Conservation (phyloP, 2,113 vertebrate genomes). For the Oenanthe oenanthe region DNA sequence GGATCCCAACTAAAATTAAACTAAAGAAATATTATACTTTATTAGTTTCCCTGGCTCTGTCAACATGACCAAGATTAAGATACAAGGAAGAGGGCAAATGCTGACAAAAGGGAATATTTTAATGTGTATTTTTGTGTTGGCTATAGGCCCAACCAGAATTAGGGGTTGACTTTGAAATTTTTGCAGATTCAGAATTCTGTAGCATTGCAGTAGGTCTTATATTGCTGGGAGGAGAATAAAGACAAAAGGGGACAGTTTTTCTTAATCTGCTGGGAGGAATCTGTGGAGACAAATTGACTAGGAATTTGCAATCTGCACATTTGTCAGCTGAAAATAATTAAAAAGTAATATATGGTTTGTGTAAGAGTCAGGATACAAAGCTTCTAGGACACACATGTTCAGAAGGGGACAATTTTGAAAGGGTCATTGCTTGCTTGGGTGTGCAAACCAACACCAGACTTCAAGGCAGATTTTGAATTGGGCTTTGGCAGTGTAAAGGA, state of each 20-base stretch:
- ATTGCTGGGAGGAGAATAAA: neutral
- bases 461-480: neutral
- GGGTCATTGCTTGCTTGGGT: neutral
- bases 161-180: neutral
- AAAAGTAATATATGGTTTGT: neutral
- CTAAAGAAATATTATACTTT: neutral
- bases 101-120: neutral
- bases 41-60: neutral
- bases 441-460: neutral
- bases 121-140: neutral
- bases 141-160: neutral
- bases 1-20: neutral
- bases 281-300: neutral
- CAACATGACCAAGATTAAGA: neutral
- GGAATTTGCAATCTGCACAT: neutral
- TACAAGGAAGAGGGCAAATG: neutral
- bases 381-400: neutral
- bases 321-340: neutral
- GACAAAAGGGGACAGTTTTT: neutral
- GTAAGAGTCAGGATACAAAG: neutral
- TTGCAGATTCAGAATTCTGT: neutral
- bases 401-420: neutral
- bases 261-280: neutral
- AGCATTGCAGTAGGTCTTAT: neutral
- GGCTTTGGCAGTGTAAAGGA: neutral